These are phyloP conservation scores for Amphiprion clarkii DNA, from an alignment of 2,797 vertebrate genomes.

Conservation along the genomic window DNA sequence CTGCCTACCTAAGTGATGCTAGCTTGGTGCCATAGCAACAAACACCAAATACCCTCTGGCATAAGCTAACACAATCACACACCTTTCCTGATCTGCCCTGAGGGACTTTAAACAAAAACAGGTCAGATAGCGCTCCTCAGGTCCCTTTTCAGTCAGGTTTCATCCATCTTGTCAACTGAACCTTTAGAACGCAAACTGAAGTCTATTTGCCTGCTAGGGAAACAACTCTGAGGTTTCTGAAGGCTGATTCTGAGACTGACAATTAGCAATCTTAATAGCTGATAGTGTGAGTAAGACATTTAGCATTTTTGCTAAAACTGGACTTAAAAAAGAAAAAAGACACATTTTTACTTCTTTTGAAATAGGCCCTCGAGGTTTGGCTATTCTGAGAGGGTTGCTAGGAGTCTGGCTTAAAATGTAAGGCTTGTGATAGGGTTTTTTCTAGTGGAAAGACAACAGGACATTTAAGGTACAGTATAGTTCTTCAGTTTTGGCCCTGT, in stretches of 20 bases:
- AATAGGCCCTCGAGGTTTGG: too few relatives aligned
- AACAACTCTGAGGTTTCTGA: not conserved
- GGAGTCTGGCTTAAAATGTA: too few relatives aligned
- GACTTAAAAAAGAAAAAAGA: too few relatives aligned
- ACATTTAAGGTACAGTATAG: too few relatives aligned
- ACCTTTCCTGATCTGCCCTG: slow-evolving; percentile 1
- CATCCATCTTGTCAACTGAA: not conserved
- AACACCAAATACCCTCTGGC: slow-evolving; percentile 10
- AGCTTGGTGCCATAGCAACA: slow-evolving; percentile 42
- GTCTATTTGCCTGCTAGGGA: not conserved
- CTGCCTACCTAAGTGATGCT: slow-evolving; percentile 22
- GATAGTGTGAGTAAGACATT: not conserved
- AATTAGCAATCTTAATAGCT: not conserved
- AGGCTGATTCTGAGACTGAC: not conserved
- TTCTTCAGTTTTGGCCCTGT: too few relatives aligned
- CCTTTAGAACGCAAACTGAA: slow-evolving; percentile 24
- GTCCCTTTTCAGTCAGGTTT: slow-evolving; percentile 17
- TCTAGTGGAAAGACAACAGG: too few relatives aligned
- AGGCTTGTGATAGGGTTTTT: too few relatives aligned
- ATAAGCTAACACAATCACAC: slow-evolving; percentile 22
- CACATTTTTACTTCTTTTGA: too few relatives aligned
- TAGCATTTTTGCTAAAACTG: too few relatives aligned
- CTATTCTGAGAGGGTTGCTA: too few relatives aligned
- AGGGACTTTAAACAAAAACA: slow-evolving; percentile 35
- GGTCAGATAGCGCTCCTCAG: slow-evolving; percentile 15